Conservation (phyloP, 2,888 invertebrate genomes). For the Fragum fragum region DNA sequence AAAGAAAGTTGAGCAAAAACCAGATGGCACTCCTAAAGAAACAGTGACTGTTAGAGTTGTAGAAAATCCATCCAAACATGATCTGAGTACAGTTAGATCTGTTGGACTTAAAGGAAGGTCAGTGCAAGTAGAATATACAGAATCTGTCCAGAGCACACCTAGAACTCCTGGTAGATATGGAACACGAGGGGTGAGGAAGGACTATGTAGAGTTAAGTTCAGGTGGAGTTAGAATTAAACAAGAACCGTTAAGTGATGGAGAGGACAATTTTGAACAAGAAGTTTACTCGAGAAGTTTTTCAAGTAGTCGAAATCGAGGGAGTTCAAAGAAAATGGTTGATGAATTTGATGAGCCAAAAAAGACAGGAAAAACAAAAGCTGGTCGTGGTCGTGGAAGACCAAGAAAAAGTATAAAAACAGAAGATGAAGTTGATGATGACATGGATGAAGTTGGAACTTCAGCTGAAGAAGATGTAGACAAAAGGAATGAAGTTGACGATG, state of each 20-base stretch:
- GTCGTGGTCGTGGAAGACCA: slow-evolving; percentile 7
- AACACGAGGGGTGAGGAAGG: slow-evolving; percentile 67
- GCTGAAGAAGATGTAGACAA: slow-evolving; percentile 32
- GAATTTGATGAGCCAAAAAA: too few species aligned
- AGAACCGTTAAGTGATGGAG: slow-evolving; percentile 46
- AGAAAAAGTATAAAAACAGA: slow-evolving; percentile 22
- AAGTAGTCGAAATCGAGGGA: too few species aligned
- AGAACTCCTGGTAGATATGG: slow-evolving; percentile 62
- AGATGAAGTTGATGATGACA: slow-evolving; percentile 8
- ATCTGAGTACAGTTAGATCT: not conserved
- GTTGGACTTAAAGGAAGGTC: not conserved
- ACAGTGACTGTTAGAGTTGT: not conserved
- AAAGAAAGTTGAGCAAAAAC: slow-evolving; percentile 37
- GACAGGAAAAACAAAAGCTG: too few species aligned
- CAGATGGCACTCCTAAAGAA: not conserved
- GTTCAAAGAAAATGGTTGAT: too few species aligned
- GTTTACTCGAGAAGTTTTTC: not conserved
- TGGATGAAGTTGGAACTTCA: slow-evolving; percentile 24
- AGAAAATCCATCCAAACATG: not conserved
- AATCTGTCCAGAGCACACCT: slow-evolving; percentile 16
- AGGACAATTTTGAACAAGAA: slow-evolving; percentile 29
- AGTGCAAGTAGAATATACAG: not conserved
- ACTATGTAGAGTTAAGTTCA: slow-evolving; percentile 62
- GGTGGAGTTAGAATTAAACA: slow-evolving; percentile 48
- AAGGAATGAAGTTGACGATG: slow-evolving; percentile 28